These are phyloP conservation scores for Rhagologus leucostigma DNA, from an alignment of 2,113 vertebrate species.

Conservation along the genomic window DNA sequence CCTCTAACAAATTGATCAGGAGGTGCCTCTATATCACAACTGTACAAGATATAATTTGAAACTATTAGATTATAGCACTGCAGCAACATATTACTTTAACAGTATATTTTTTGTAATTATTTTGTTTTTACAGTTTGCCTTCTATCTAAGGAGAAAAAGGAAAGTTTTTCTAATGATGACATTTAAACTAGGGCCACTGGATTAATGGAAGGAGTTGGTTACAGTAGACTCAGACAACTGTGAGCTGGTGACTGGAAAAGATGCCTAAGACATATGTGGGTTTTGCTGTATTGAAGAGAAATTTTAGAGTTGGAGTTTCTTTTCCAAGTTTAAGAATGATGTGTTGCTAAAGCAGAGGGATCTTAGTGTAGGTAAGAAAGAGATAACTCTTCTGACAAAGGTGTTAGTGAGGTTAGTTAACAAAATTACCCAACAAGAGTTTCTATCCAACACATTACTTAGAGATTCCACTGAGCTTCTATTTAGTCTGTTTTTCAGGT, in stretches of 20 bases:
- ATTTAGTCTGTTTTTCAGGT: not conserved
- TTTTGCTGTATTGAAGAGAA: not conserved
- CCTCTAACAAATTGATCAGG: not conserved
- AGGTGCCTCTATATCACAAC: not conserved
- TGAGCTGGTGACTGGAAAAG: not conserved
- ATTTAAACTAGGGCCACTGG: not conserved
- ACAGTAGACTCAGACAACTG: not conserved
- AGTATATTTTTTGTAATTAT: not conserved
- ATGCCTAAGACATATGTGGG: fast-evolving
- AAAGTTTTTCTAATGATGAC: not conserved
- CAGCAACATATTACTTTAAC: not conserved
- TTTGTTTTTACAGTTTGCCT: not conserved
- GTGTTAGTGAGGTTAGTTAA: not conserved
- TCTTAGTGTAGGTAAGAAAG: not conserved
- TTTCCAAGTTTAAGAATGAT: not conserved
- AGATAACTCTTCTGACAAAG: not conserved
- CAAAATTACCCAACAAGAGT: not conserved
- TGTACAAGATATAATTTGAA: not conserved
- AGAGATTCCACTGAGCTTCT: not conserved
- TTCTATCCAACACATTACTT: not conserved
- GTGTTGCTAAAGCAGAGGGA: not conserved
- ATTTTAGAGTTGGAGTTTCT: not conserved
- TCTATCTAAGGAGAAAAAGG: not conserved
- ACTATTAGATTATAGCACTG: not conserved
- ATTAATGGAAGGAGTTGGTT: not conserved